Conservation (phyloP, 2,113 vertebrate genomes). For the Noturus placidus region DNA sequence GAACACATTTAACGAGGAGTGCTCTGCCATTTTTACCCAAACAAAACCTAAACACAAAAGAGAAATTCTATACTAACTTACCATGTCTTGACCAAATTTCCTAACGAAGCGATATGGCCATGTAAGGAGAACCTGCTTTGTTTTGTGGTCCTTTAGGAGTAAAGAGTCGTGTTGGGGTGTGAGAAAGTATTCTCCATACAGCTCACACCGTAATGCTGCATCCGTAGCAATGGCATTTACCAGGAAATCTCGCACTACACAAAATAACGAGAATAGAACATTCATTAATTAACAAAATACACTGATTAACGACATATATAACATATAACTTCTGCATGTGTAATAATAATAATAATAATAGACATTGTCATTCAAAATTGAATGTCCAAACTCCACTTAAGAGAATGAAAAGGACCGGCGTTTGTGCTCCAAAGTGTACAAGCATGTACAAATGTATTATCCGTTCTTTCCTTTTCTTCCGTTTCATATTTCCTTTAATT, state of each 20-base stretch:
- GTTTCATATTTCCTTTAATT: too few relatives aligned
- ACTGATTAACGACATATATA: too few relatives aligned
- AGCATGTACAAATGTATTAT: neutral
- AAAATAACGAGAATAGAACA: neutral
- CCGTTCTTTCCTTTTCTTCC: neutral
- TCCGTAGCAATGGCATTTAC: constrained; percentile 78
- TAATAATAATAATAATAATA: too few relatives aligned
- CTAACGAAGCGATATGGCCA: constrained; percentile 88
- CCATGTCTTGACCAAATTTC: constrained; percentile 89
- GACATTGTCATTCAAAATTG: too few relatives aligned
- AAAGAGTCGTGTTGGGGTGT: constrained; percentile 65
- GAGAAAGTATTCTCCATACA: constrained; percentile 76
- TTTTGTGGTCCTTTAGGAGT: constrained; percentile 67
- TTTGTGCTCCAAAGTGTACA: neutral
- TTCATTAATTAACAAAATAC: neutral
- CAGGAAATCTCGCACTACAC: constrained; percentile 65
- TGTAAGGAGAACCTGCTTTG: constrained; percentile 57
- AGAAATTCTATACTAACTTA: constrained; percentile 49
- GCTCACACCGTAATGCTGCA: constrained; percentile 75
- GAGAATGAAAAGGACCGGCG: too few relatives aligned
- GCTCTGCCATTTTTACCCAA: neutral
- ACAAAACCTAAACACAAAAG: neutral
- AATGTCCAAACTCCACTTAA: too few relatives aligned
- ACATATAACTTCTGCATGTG: too few relatives aligned
- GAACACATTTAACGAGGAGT: neutral